A percentile compares a stretch with the other conserved stretches of the same genome.
Evolutionary conservation across 1,140 invertebrate species (phyloP).

Genomic region (Babylonia areolata): DNA sequence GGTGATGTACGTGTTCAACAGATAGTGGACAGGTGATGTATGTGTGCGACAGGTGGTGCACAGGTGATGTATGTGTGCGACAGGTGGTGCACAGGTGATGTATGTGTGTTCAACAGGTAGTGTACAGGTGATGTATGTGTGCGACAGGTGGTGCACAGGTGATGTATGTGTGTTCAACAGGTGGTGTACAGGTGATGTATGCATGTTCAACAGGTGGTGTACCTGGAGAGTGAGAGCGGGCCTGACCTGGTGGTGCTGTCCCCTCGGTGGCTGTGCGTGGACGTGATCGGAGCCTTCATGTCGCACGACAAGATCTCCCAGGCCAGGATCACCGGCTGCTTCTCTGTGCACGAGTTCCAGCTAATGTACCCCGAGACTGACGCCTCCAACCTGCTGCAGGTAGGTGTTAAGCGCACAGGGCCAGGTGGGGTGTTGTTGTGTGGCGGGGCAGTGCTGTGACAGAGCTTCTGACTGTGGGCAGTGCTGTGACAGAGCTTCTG

Average conservation of each 20-base stretch:
- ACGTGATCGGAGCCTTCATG: constrained; percentile 85
- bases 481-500: no score
- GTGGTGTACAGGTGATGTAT: background rate
- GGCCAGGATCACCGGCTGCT: constrained; percentile 85
- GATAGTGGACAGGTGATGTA: no score
- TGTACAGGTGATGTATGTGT: no score
- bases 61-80: no score
- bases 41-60: no score
- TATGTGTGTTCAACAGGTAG: no score
- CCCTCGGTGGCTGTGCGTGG: constrained; percentile 85
- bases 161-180: background rate
- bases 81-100: no score
- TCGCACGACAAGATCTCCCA: constrained; percentile 82
- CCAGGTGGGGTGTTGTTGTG: no score
- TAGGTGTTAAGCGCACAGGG: background rate
- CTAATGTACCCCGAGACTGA: constrained; percentile 85
- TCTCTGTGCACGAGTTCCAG: constrained; percentile 87
- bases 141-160: no score
- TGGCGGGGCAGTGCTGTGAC: no score
- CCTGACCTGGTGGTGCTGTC: constrained; percentile 85
- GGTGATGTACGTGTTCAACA: no score
- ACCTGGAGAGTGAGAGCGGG: constrained; percentile 77
- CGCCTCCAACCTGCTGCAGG: constrained; percentile 67
- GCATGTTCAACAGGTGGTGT: constrained; percentile 79
- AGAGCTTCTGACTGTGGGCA: no score